Conservation (phyloP, 1,140 invertebrate genomes). For the Eciton burchellii region DNA sequence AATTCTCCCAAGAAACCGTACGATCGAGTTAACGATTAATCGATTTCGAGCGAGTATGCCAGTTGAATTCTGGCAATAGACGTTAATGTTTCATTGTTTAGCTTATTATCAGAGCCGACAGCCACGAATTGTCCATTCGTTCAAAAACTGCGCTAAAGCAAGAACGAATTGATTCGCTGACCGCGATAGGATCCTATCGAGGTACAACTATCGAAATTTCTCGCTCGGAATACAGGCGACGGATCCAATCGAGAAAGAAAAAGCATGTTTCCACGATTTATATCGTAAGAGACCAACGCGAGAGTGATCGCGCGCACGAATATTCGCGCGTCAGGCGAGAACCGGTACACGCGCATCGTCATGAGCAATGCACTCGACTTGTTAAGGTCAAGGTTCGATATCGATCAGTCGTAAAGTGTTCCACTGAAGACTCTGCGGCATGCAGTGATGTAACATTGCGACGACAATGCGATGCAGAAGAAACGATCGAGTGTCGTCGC, state of each 20-base stretch:
- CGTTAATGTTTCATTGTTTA: constrained; percentile 55
- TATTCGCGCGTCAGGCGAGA: neutral
- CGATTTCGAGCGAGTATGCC: constrained; percentile 40
- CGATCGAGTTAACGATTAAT: constrained; percentile 49
- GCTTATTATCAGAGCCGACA: neutral
- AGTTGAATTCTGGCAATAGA: constrained; percentile 22
- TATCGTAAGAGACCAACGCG: neutral
- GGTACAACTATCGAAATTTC: neutral
- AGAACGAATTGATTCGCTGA: neutral
- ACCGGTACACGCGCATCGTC: neutral
- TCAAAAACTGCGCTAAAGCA: constrained; percentile 13
- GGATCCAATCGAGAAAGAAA: too few species aligned
- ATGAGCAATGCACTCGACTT: constrained; percentile 64
- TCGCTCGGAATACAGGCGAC: too few species aligned
- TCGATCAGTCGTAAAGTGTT: constrained; percentile 70
- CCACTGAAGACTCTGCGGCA: neutral
- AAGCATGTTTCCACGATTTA: too few species aligned
- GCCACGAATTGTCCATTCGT: neutral
- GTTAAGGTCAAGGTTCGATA: constrained; percentile 79
- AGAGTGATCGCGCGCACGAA: neutral
- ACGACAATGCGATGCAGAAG: constrained; percentile 40
- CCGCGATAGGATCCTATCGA: too few species aligned
- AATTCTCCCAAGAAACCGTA: constrained; percentile 3
- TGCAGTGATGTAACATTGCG: constrained; percentile 39
- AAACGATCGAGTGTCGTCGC: neutral